A percentile compares a stretch with the other conserved stretches of the same genome.
Conservation (phyloP, 2,113 vertebrate species). For the Symphodus melops region DNA sequence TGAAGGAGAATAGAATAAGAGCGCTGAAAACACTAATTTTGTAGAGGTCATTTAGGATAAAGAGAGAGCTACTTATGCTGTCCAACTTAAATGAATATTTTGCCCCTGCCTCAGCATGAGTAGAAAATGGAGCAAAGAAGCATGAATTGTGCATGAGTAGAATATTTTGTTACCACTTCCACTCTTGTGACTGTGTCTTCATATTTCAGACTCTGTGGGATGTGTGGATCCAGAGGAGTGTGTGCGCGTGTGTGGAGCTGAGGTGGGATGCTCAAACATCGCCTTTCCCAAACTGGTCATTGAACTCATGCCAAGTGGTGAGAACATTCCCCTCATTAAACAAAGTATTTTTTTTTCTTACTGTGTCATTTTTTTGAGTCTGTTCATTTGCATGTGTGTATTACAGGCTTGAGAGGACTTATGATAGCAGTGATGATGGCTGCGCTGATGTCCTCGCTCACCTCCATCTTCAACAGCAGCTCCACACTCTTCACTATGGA, state of each 20-base stretch:
- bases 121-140: slow-evolving; percentile 1
- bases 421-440: slow-evolving; percentile 96
- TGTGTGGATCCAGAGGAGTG: slow-evolving; percentile 93
- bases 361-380: neutral
- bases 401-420: slow-evolving; percentile 88
- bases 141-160: slow-evolving; percentile 31
- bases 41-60: too few species aligned
- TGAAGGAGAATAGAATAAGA: too few species aligned
- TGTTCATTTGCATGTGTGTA: neutral
- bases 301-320: slow-evolving; percentile 91
- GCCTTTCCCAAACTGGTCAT: slow-evolving; percentile 92
- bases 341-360: neutral
- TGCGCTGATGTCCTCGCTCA: slow-evolving; percentile 90
- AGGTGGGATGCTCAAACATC: slow-evolving; percentile 94
- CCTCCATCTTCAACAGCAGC: slow-evolving; percentile 93
- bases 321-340: slow-evolving; percentile 47
- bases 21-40: too few species aligned
- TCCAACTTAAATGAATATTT: neutral
- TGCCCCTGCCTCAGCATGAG: neutral
- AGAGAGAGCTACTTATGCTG: neutral
- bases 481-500: slow-evolving; percentile 94
- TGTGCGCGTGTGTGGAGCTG: slow-evolving; percentile 83
- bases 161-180: slow-evolving; percentile 15
- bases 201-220: slow-evolving; percentile 85
- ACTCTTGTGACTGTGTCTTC: slow-evolving; percentile 1